phyloP scores from a whole-genome alignment of 2,113 vertebrate species.

The Reinhardtius hippoglossoides region DNA sequence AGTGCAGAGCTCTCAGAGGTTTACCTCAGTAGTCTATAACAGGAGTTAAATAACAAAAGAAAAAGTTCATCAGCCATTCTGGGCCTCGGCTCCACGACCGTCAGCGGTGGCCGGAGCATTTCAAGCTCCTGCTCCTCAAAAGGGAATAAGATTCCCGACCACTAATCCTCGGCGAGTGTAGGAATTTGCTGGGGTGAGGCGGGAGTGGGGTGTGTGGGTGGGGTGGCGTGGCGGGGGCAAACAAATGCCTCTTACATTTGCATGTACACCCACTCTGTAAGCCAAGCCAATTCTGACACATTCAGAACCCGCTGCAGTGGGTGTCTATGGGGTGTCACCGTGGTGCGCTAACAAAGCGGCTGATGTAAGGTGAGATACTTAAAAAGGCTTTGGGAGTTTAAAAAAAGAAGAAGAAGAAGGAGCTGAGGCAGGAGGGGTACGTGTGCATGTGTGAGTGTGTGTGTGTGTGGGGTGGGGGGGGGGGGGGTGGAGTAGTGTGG shows the following conservation, averaged over 20 bases:
- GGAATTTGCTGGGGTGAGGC: constrained; percentile 68
- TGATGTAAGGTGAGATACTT: constrained; percentile 84
- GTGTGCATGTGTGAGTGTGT: constrained; percentile 10
- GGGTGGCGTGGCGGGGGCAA: constrained; percentile 45
- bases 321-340: constrained; percentile 65
- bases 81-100: constrained; percentile 43
- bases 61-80: constrained; percentile 57
- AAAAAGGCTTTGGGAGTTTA: constrained; percentile 71
- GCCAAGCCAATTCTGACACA: constrained; percentile 80
- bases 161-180: constrained; percentile 77
- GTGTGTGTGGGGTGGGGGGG: not conserved
- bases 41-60: constrained; percentile 34
- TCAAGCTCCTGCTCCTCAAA: constrained; percentile 61
- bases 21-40: constrained; percentile 41
- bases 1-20: constrained; percentile 15
- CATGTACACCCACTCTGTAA: constrained; percentile 75
- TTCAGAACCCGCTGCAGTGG: constrained; percentile 76
- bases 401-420: constrained; percentile 60
- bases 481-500: constrained; percentile 50
- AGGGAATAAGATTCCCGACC: constrained; percentile 69
- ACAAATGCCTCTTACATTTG: constrained; percentile 78
- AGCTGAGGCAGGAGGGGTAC: constrained; percentile 38
- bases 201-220: constrained; percentile 31
- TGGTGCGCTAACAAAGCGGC: constrained; percentile 66
- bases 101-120: constrained; percentile 55